Percentiles rank a stretch among this genome's conserved stretches.
These are phyloP conservation scores for Microplitis mediator DNA, from an alignment of 1,140 invertebrate genomes.

Conservation along the genomic window DNA sequence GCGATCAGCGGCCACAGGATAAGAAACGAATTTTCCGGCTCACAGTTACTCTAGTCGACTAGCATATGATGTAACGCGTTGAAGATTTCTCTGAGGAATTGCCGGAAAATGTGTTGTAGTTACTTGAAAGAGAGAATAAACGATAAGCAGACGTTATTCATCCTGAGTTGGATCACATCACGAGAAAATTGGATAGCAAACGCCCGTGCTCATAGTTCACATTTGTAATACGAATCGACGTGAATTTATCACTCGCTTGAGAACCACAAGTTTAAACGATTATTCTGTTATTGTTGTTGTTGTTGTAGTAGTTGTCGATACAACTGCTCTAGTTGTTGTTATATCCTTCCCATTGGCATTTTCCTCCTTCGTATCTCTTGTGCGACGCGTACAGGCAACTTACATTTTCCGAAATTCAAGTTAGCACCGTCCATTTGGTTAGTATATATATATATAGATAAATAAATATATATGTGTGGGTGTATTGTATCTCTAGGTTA, in stretches of 20 bases:
- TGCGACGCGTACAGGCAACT: not conserved
- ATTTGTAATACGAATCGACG: constrained; percentile 10
- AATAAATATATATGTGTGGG: no score
- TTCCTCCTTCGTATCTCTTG: not conserved
- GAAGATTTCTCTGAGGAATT: constrained; percentile 57
- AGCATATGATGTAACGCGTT: constrained; percentile 43
- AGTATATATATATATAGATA: no score
- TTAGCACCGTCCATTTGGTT: constrained; percentile 4
- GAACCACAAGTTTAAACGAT: not conserved
- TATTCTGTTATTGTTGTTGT: not conserved
- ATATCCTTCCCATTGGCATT: constrained; percentile 2
- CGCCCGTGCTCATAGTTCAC: constrained; percentile 10
- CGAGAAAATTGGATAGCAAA: constrained; percentile 40
- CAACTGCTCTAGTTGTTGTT: not conserved
- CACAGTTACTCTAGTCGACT: no score
- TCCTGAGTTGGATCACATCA: constrained; percentile 25
- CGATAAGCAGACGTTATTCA: not conserved
- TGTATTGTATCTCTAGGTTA: not conserved
- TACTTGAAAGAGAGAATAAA: not conserved
- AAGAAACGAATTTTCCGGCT: no score
- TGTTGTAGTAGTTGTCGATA: not conserved
- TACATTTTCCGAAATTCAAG: constrained; percentile 17
- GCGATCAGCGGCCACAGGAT: no score
- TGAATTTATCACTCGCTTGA: constrained; percentile 5
- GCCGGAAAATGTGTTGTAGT: not conserved